These are phyloP conservation scores for Phortica magna DNA, from an alignment of 2,888 invertebrate genomes.

Conservation along the genomic window DNA sequence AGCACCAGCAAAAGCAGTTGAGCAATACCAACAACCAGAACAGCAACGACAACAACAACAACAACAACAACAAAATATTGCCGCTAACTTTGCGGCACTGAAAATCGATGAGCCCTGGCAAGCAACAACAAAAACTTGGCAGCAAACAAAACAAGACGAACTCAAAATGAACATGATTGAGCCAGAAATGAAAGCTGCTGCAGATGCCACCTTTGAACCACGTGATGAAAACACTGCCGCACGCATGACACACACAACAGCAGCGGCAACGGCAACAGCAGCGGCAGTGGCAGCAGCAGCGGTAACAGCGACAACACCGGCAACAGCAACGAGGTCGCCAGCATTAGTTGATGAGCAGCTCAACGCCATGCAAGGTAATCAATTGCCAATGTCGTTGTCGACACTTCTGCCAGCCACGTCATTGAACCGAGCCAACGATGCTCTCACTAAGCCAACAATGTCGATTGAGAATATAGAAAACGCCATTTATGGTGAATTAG, in stretches of 20 bases:
- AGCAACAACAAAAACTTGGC: neutral
- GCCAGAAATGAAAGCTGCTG: neutral
- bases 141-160: neutral
- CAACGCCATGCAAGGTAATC: slow-evolving; percentile 62
- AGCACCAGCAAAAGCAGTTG: slow-evolving; percentile 44
- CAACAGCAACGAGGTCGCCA: neutral
- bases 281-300: slow-evolving; percentile 59
- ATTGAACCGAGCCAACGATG: slow-evolving; percentile 34
- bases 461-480: slow-evolving; percentile 78
- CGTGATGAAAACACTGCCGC: neutral
- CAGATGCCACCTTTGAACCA: neutral
- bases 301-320: neutral
- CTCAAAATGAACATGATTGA: neutral
- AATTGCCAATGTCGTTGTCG: slow-evolving; percentile 57
- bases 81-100: slow-evolving; percentile 64
- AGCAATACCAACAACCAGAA: slow-evolving; percentile 41
- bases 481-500: slow-evolving; percentile 76
- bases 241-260: slow-evolving; percentile 33
- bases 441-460: slow-evolving; percentile 58
- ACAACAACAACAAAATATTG: slow-evolving; percentile 47
- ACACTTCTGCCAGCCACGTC: slow-evolving; percentile 40
- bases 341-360: slow-evolving; percentile 69
- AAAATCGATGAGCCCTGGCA: slow-evolving; percentile 42
- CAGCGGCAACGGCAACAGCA: slow-evolving; percentile 65
- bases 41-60: slow-evolving; percentile 17